Evolutionary conservation across 1,140 invertebrate genomes (phyloP), one percentile per base, ranked within the genome.

Genomic region (Drosophila sechellia): DNA sequence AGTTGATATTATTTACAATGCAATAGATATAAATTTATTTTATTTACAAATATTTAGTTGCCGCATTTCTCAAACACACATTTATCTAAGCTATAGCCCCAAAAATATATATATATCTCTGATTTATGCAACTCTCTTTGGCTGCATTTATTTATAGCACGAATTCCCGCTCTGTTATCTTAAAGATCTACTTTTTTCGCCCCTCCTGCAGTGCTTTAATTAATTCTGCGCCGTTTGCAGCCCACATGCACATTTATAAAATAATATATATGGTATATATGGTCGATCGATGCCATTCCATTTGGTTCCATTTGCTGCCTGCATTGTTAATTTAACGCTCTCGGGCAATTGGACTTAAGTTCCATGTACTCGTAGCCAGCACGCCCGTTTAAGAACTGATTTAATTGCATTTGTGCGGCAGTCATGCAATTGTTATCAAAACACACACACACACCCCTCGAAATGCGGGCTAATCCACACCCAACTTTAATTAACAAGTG

Each of bases 351-450:
- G 80, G 61, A 57, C 69, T 58, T 70, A 69, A 50, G 66, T 56
- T 40, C 27, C 64, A 56, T 70, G 64, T 22, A 22, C 20, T 22
- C 20, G 20, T 60, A 10, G 39, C 46, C 40, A 56, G 60, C 58
- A 75, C 71, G 81, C 83, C 75, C 75, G 65, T 83, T 86, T 86
- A 57, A 79, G 79, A 86, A 87, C 83, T 79, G 83, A 86, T 86
- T 86, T 86, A 86, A 86, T 86, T 86, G 83, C 83, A 83, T 79
- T 83, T 86, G 83, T 79, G 65, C 43, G 65, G 64, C 25, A 42
- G 71, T 81, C 81, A 85, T 87, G 81, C 81, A 85, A 85, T 81
- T 87, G 81, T 87, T 85, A 87, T 85, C 78, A 63, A 68, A 48
- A 77, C 55, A 86, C 42, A 60, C 17, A 8, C 35, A 37, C 12